Evolutionary conservation across 2,797 vertebrate genomes (phyloP).

Genomic region (Euthynnus affinis): DNA sequence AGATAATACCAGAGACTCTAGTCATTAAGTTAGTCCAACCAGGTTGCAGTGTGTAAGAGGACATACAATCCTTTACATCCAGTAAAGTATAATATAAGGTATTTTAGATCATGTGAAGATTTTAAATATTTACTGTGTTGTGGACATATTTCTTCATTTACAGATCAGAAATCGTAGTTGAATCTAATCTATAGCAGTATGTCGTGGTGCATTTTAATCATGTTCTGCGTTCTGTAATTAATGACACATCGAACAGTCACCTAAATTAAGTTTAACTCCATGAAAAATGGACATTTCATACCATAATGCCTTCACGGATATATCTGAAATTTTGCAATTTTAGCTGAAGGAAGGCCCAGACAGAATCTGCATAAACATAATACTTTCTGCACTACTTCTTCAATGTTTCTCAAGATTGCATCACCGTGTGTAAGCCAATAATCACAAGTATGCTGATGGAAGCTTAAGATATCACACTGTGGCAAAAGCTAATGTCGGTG

Average conservation of each 20-base stretch:
- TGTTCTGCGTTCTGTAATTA: conserved; percentile 24
- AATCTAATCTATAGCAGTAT: conserved; percentile 2
- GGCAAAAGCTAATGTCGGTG: conserved; percentile 61
- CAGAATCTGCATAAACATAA: conserved; percentile 45
- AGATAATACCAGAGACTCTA: conserved; percentile 7
- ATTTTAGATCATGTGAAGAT: background rate
- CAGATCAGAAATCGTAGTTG: background rate
- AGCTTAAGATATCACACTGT: conserved; percentile 63
- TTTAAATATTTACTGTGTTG: background rate
- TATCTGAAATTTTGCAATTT: conserved; percentile 35
- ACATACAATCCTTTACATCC: background rate
- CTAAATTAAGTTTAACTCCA: conserved; percentile 9
- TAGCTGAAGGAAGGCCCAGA: conserved; percentile 1
- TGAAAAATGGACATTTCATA: conserved; percentile 15
- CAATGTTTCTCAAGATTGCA: conserved; percentile 72
- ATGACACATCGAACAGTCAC: conserved; percentile 1
- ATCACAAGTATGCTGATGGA: conserved; percentile 64
- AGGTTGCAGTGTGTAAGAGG: background rate
- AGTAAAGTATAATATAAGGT: background rate
- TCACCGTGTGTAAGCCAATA: conserved; percentile 63
- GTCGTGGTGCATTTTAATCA: conserved; percentile 5
- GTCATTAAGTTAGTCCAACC: background rate
- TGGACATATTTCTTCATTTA: background rate
- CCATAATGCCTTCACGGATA: conserved; percentile 15
- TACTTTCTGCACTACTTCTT: conserved; percentile 33